Evolutionary conservation across 2,888 invertebrate species (phyloP).

Genomic region (Zelleria hepariella): DNA sequence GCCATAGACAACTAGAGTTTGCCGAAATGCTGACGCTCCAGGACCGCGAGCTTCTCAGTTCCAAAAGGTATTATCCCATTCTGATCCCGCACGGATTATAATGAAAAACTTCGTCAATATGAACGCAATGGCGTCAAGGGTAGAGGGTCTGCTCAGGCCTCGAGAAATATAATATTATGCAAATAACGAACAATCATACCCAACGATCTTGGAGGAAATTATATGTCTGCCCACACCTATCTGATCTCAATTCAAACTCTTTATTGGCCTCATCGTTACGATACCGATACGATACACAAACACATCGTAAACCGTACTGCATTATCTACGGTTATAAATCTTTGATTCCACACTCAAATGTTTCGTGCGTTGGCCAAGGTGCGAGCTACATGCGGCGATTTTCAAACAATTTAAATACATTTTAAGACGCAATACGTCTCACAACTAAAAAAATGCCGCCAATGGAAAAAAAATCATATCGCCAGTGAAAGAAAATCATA

Average conservation of each 20-base stretch:
- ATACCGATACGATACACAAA: conserved; percentile 4
- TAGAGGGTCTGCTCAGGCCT: neutral
- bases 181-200: neutral
- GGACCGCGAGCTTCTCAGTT: too few species aligned
- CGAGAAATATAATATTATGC: neutral
- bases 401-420: neutral
- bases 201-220: neutral
- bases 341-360: conserved; percentile 1
- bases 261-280: conserved; percentile 1
- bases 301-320: conserved; percentile 6
- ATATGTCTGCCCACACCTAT: neutral
- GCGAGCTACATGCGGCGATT: neutral
- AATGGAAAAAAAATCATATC: too few species aligned
- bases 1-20: too few species aligned
- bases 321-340: conserved; percentile 8
- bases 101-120: too few species aligned
- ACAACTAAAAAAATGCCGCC: too few species aligned
- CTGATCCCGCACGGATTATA: too few species aligned
- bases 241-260: neutral
- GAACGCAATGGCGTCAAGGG: too few species aligned
- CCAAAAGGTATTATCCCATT: too few species aligned
- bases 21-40: too few species aligned
- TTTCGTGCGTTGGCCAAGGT: conserved; percentile 1
- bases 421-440: too few species aligned
- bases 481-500: too few species aligned